Base-by-base conservation (phyloP, 2,888 invertebrate genomes). In the Arrhopalites spinosus region DNA sequence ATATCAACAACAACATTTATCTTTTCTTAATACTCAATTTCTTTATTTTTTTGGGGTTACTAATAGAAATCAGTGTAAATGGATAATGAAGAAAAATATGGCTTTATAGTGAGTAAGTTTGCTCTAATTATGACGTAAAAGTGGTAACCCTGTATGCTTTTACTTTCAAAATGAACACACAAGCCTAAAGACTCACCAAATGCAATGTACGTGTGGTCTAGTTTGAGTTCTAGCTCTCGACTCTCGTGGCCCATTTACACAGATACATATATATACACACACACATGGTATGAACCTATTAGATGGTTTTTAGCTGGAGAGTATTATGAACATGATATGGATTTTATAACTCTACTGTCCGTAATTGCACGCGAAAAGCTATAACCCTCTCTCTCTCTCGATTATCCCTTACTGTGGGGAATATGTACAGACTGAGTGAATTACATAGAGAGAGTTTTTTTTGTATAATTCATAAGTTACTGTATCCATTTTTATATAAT, bases 191-290 rank as follows among this genome's bases (percentile, higher is more conserved):
- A 36, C 36, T 36, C 36, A 20, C 59, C 25, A 59, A 59, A 25
- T 59, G 11, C 36, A 36, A 36, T 36, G 36, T 36, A 66, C 66
- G 66, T 43, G 66, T 66, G 66, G 43, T 66, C 66, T 66, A 66
- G 66, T 66, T 66, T 63, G n/a, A 25, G 13, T 36, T 25, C 27
- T 61, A 50, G 69, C 30, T 69, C 69, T 69, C 36, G n/a, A 47
- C 50, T 68, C 69, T 69, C 23, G 69, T 69, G 53, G 69, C 69
- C 69, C 69, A 69, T 50, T 69, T 69, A 69, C 30, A 45, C 27
- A 69, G 25, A 63, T 63, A 63, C 17, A 29, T 29, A 11, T 20
- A 27, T 27, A 27, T 5, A 20, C 8, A 53, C 63, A 63, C 27
- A 63, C 5, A 63, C 63, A 63, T n/a, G 27, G 3, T 27, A n/a